These are phyloP conservation scores for Coelinius sp. DNA, from an alignment of 2,888 invertebrate species.

Conservation along the genomic window DNA sequence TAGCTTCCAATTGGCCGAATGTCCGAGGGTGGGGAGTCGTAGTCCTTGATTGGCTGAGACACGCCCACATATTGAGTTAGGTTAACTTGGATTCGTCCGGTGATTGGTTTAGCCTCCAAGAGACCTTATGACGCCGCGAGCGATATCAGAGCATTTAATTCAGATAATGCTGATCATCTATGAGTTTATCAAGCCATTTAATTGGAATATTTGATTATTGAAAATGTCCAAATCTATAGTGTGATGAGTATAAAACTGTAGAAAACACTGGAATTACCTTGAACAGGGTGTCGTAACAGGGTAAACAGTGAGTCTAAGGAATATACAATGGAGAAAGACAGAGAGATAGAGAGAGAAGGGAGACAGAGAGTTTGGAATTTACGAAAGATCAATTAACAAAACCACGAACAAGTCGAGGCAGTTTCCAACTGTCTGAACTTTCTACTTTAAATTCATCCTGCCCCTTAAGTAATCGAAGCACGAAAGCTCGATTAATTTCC, in stretches of 20 bases:
- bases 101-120: no score
- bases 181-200: no score
- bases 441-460: neutral
- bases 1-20: no score
- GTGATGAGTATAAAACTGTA: no score
- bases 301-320: conserved; percentile 11
- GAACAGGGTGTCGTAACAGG: neutral
- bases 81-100: no score
- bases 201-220: no score
- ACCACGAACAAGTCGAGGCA: conserved; percentile 27
- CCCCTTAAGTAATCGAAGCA: neutral
- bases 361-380: conserved; percentile 4
- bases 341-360: neutral
- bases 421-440: conserved; percentile 24
- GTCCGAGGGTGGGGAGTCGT: no score
- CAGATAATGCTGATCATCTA: no score
- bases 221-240: no score
- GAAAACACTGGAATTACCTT: neutral
- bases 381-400: conserved; percentile 4
- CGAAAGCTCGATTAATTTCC: conserved; percentile 23
- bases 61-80: no score
- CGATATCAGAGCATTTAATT: neutral
- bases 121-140: no score
- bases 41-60: no score
- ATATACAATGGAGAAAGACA: neutral